phyloP scores from a whole-genome alignment of 2,888 invertebrate species.

The Luperina nickerlii region DNA sequence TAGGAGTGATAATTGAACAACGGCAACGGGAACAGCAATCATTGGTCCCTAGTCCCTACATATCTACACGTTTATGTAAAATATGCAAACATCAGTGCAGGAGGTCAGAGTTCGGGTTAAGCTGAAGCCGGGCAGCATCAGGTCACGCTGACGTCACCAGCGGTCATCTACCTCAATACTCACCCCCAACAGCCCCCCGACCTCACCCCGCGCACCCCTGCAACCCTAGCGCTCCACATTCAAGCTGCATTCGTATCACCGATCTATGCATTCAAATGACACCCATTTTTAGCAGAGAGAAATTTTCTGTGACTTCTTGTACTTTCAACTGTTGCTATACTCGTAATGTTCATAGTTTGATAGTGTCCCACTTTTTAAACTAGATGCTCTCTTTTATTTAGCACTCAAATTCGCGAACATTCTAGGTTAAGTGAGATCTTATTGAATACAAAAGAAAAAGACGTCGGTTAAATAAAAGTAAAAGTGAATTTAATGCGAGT shows the following conservation, averaged over 20 bases:
- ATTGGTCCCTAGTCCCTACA: slow-evolving; percentile 22
- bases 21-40: slow-evolving; percentile 19
- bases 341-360: neutral
- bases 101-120: slow-evolving; percentile 87
- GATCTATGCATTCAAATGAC: slow-evolving; percentile 58
- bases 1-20: slow-evolving; percentile 31
- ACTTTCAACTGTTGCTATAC: neutral
- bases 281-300: slow-evolving; percentile 41
- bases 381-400: slow-evolving; percentile 15
- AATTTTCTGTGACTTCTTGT: slow-evolving; percentile 4
- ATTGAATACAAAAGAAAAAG: slow-evolving; percentile 30
- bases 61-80: slow-evolving; percentile 61
- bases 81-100: slow-evolving; percentile 68
- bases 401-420: slow-evolving; percentile 11
- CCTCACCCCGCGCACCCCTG: slow-evolving; percentile 60
- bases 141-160: slow-evolving; percentile 90
- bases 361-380: slow-evolving; percentile 15
- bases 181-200: slow-evolving; percentile 73
- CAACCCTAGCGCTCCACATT: slow-evolving; percentile 79
- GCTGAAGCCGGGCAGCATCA: slow-evolving; percentile 89
- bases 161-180: slow-evolving; percentile 80
- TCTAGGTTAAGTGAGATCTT: slow-evolving; percentile 23
- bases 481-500: slow-evolving; percentile 33
- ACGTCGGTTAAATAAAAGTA: slow-evolving; percentile 6
- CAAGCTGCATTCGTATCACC: slow-evolving; percentile 71